phyloP scores from a whole-genome alignment of 1,140 invertebrate genomes.

The Papilio polytes region DNA sequence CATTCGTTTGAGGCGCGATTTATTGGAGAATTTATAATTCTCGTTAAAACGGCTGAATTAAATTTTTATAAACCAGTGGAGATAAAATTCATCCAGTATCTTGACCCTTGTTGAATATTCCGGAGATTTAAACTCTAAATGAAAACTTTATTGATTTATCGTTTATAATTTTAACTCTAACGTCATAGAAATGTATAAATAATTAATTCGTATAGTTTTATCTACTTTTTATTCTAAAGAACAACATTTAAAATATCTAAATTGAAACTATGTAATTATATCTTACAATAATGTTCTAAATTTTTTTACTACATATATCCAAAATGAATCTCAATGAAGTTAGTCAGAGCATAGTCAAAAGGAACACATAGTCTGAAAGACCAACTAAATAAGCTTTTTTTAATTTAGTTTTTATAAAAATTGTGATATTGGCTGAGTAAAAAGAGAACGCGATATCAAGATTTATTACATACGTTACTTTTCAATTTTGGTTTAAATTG shows the following conservation, averaged over 20 bases:
- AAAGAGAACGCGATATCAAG: neutral
- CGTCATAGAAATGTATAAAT: too few species aligned
- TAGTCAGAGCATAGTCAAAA: too few species aligned
- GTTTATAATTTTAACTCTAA: neutral
- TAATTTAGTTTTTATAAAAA: neutral
- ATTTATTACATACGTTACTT: constrained; percentile 29
- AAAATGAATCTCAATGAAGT: too few species aligned
- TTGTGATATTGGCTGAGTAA: neutral
- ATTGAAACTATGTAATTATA: neutral
- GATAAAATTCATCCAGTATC: constrained; percentile 52
- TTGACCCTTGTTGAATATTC: constrained; percentile 48
- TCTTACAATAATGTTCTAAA: too few species aligned
- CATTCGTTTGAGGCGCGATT: constrained; percentile 18
- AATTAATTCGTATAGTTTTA: too few species aligned
- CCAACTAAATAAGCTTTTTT: too few species aligned
- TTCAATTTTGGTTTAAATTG: constrained; percentile 28
- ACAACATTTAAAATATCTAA: neutral
- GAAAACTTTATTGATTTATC: constrained; percentile 7
- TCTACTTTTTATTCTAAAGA: neutral
- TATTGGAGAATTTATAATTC: constrained; percentile 18
- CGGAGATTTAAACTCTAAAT: constrained; percentile 15
- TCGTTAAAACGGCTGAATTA: constrained; percentile 35
- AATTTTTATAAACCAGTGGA: constrained; percentile 48
- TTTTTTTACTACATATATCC: too few species aligned
- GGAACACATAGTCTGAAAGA: too few species aligned